Conservation (phyloP, 2,113 vertebrate species). For the Strigops habroptila region DNA sequence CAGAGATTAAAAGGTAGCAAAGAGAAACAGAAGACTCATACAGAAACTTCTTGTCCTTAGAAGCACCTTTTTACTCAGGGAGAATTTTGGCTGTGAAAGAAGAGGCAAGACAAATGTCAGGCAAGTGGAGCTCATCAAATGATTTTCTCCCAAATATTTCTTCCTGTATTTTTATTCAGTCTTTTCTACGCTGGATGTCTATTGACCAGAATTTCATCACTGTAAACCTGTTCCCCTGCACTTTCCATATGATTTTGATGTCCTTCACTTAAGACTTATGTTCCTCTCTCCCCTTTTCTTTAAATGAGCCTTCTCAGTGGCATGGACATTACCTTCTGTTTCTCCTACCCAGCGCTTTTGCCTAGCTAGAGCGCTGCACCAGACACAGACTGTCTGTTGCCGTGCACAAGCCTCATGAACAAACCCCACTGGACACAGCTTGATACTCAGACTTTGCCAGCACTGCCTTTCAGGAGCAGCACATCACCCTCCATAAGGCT, state of each 20-base stretch:
- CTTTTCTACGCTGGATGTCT: background rate
- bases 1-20: background rate
- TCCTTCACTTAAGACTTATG: background rate
- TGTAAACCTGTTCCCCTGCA: background rate
- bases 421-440: background rate
- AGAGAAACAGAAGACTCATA: background rate
- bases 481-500: background rate
- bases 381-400: fast-evolving
- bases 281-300: background rate
- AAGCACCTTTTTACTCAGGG: background rate
- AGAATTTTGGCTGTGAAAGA: background rate
- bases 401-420: background rate
- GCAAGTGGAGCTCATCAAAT: background rate
- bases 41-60: background rate
- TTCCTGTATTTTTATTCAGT: background rate
- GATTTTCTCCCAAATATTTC: background rate
- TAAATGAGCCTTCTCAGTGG: background rate
- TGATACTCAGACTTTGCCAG: background rate
- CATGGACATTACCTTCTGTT: background rate
- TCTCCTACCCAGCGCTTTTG: background rate
- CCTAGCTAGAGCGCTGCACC: background rate
- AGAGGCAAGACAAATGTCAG: background rate
- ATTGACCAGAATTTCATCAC: background rate
- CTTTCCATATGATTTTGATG: background rate
- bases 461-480: too few relatives aligned